These are phyloP conservation scores for Beris chalybata DNA, from an alignment of 2,888 invertebrate species.

Conservation along the genomic window DNA sequence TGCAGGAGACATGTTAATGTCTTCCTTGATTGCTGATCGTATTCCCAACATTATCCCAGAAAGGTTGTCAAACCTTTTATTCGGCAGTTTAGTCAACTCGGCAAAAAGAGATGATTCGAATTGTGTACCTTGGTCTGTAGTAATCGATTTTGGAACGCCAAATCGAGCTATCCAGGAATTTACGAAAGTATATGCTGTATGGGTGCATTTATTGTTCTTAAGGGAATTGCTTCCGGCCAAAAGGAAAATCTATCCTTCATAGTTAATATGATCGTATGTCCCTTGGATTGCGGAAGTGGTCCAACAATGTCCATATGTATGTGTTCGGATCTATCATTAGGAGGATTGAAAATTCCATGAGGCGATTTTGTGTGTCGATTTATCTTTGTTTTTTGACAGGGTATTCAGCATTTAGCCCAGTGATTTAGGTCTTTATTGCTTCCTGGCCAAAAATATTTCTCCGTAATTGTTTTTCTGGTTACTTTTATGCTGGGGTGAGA, in stretches of 20 bases:
- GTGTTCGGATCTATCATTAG: neutral
- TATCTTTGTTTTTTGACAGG: no score
- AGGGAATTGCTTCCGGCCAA: neutral
- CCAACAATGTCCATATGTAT: neutral
- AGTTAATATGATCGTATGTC: neutral
- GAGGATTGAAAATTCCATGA: neutral
- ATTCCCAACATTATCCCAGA: slow-evolving; percentile 34
- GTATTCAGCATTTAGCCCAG: no score
- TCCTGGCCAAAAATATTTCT: no score
- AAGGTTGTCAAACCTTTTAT: neutral
- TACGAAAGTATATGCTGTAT: neutral
- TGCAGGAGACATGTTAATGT: slow-evolving; percentile 28
- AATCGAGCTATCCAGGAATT: slow-evolving; percentile 35
- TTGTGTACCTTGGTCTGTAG: slow-evolving; percentile 35
- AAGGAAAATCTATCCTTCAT: neutral
- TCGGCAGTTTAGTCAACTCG: slow-evolving; percentile 20
- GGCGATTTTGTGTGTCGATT: neutral
- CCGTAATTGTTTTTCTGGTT: no score
- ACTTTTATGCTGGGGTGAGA: no score
- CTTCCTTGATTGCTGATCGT: slow-evolving; percentile 29
- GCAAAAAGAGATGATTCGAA: slow-evolving; percentile 34
- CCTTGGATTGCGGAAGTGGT: neutral
- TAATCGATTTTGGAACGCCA: slow-evolving; percentile 30
- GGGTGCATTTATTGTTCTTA: neutral
- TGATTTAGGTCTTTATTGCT: no score